A percentile compares a stretch with the other conserved stretches of the same genome.
Evolutionary conservation across 2,113 vertebrate genomes (phyloP).

Genomic region (Tenrec ecaudatus): DNA sequence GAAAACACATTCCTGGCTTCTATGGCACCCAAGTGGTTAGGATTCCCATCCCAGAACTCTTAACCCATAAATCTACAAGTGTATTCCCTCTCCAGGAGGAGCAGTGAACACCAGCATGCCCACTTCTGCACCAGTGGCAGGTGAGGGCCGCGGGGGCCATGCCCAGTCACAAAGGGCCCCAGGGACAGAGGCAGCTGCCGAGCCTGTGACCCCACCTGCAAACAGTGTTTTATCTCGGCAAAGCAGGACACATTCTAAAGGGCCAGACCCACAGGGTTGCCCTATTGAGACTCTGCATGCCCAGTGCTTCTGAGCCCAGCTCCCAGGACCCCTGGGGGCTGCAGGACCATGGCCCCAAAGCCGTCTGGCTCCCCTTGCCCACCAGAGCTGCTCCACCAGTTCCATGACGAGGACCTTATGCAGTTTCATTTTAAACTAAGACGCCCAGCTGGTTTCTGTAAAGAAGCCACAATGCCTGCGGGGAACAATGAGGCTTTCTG

Average conservation of each 20-base stretch:
- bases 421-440: not conserved
- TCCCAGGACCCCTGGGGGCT: not conserved
- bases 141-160: not conserved
- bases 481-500: too few relatives aligned
- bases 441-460: not conserved
- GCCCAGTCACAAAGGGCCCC: not conserved
- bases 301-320: not conserved
- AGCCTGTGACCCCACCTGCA: not conserved
- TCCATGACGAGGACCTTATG: not conserved
- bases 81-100: not conserved
- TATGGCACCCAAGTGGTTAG: constrained; percentile 14
- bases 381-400: not conserved
- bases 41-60: constrained; percentile 45
- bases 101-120: not conserved
- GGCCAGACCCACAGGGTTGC: not conserved
- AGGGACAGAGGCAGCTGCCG: not conserved
- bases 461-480: not conserved
- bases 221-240: not conserved
- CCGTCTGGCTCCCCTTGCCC: not conserved
- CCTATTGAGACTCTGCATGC: not conserved
- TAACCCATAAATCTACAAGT: constrained; percentile 44
- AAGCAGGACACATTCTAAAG: not conserved
- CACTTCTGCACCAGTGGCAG: fast-evolving
- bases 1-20: constrained; percentile 70
- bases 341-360: not conserved